Percentiles rank a stretch among this genome's conserved stretches.
These are phyloP conservation scores for Brassicogethes aeneus DNA, from an alignment of 2,888 invertebrate genomes.

Conservation along the genomic window DNA sequence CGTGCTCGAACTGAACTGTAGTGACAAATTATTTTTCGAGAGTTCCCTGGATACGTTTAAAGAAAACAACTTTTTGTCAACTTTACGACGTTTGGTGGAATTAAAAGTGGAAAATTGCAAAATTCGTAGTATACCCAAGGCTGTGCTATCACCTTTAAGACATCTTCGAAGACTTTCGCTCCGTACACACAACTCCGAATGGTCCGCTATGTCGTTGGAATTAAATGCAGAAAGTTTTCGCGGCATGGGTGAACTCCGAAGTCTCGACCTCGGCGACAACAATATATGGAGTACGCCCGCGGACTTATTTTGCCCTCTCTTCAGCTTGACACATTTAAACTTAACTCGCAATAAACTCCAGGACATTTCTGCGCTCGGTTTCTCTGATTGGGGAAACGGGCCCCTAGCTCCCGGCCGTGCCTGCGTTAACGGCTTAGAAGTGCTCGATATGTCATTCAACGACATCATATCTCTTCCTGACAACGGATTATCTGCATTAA, in stretches of 20 bases:
- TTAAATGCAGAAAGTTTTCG: constrained; percentile 63
- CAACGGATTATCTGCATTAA: constrained; percentile 60
- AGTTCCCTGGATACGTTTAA: constrained; percentile 50
- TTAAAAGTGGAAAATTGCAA: constrained; percentile 69
- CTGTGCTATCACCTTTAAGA: constrained; percentile 57
- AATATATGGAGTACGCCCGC: constrained; percentile 68
- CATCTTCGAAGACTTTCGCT: constrained; percentile 58
- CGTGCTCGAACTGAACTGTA: constrained; percentile 62
- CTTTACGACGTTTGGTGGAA: constrained; percentile 57
- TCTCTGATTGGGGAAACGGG: constrained; percentile 63
- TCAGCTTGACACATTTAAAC: constrained; percentile 59
- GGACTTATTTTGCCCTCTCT: constrained; percentile 64
- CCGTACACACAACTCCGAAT: constrained; percentile 68
- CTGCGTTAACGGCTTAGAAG: constrained; percentile 60
- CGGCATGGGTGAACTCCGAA: constrained; percentile 56
- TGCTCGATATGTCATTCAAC: constrained; percentile 65
- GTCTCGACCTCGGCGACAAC: constrained; percentile 64
- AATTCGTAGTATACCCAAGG: constrained; percentile 62
- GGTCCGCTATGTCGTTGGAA: constrained; percentile 72
- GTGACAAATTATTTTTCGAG: constrained; percentile 65
- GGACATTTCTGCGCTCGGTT: constrained; percentile 66
- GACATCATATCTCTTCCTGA: constrained; percentile 62
- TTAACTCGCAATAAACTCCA: constrained; percentile 69
- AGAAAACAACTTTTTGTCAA: constrained; percentile 47
- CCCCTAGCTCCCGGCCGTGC: constrained; percentile 51